Evolutionary conservation across 2,797 vertebrate genomes (phyloP), one percentile per base, ranked within the genome.

Genomic region (Merluccius polli): DNA sequence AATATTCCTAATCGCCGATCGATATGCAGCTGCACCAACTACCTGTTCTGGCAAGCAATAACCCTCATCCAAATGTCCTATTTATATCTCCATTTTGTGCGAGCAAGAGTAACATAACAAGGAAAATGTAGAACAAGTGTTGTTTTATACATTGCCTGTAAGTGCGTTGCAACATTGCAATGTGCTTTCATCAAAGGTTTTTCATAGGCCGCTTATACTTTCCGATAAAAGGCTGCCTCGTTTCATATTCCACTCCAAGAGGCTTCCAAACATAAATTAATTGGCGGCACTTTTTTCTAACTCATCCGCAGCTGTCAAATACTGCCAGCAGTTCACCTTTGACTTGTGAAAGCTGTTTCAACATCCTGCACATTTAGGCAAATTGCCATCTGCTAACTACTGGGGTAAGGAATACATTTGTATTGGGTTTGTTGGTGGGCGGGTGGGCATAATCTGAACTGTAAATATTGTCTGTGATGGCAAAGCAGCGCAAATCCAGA

Each of bases 401-500:
- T 21, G 48, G 48, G 44, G 2, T 59, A 10, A 71, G 29, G 65
- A 31, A 71, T 38, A n/a, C 4, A 38, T 65, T 44, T 18, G 31
- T 30, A 12, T 33, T 38, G 48, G 16, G 63, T 48, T 36, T 70
- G 36, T 75, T 35, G n/a, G 35, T 70, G 65, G 38, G 65, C 21
- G 74, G 32, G 70, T 52, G 44, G 72, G 30, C 32, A 0, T 74
- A 24, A 72, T 70, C 0, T 59, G 12, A 21, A 32, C 70, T 41
- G 13, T 81, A 76, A 82, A 76, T 77, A 73, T 68, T 35, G n/a
- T 78, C 16, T n/a, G 21, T 36, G 32, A 71, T 11, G 77, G 16
- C 74, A 8, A 27, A 78, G 27, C 10, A 68, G 33, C 1, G 1
- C 41, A n/a, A 73, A 63, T 31, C 59, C 24, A 13, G 0, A 18